Evolutionary conservation across 2,797 vertebrate genomes (phyloP).

Genomic region (Sebastes variabilis): DNA sequence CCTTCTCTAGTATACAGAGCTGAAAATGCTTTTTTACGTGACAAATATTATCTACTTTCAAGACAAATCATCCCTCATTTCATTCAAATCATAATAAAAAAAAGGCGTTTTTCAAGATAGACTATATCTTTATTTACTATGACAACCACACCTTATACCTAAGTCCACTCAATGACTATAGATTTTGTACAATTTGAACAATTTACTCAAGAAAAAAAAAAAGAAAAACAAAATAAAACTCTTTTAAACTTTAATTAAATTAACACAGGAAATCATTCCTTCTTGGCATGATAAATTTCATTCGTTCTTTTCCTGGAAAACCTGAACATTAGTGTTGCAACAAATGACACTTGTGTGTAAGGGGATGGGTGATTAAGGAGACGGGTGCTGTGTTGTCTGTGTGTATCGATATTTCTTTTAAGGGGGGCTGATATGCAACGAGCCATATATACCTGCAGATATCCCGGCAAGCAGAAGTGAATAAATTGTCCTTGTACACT

Average conservation of each 20-base stretch:
- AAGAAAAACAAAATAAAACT: slow-evolving; percentile 65
- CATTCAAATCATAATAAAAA: slow-evolving; percentile 6
- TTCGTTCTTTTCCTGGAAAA: slow-evolving; percentile 58
- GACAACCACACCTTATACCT: slow-evolving; percentile 82
- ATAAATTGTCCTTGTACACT: neutral
- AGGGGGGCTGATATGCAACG: neutral
- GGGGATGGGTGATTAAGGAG: slow-evolving; percentile 54
- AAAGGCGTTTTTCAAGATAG: slow-evolving; percentile 54
- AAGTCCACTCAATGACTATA: slow-evolving; percentile 74
- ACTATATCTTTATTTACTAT: slow-evolving; percentile 80
- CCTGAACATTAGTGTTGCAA: slow-evolving; percentile 74
- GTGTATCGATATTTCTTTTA: slow-evolving; percentile 15
- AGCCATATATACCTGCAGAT: neutral
- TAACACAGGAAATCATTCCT: slow-evolving; percentile 67
- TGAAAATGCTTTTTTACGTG: neutral
- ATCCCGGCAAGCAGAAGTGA: neutral
- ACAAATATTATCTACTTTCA: neutral
- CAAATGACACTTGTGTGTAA: slow-evolving; percentile 56
- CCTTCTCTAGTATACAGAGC: neutral
- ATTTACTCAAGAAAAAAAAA: slow-evolving; percentile 71
- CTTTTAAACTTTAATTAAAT: slow-evolving; percentile 65
- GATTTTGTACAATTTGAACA: slow-evolving; percentile 81
- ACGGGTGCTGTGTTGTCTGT: slow-evolving; percentile 18
- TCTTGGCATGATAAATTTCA: slow-evolving; percentile 60
- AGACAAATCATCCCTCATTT: neutral